These are phyloP conservation scores for Hylomyscus alleni DNA, from an alignment of 2,797 vertebrate genomes.

Conservation along the genomic window DNA sequence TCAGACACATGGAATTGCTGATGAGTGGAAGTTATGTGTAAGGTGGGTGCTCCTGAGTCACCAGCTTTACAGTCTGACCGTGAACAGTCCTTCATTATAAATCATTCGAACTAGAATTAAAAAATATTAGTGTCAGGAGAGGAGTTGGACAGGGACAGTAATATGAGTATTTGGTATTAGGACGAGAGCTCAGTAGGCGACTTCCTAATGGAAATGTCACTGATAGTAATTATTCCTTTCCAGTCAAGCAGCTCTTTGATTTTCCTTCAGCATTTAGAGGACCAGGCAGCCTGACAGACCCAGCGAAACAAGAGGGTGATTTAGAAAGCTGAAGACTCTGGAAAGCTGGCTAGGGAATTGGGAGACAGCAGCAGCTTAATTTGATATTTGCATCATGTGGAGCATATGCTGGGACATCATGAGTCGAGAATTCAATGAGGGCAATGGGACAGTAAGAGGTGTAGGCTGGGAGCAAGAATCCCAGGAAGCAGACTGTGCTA, in stretches of 20 bases:
- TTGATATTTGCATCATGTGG: conserved; percentile 56
- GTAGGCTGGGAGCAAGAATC: background rate
- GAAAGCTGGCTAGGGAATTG: conserved; percentile 58
- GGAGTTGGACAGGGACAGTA: conserved; percentile 71
- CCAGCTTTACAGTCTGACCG: conserved; percentile 41
- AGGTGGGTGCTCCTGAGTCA: conserved; percentile 10
- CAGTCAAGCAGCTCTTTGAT: conserved; percentile 82
- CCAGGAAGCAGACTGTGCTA: background rate
- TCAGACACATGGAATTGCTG: background rate
- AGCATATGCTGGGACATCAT: background rate
- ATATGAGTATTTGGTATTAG: conserved; percentile 83
- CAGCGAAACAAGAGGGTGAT: conserved; percentile 54
- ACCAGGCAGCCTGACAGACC: conserved; percentile 65
- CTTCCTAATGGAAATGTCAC: conserved; percentile 86
- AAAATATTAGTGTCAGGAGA: conserved; percentile 78
- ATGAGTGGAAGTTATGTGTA: background rate
- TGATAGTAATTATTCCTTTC: conserved; percentile 82
- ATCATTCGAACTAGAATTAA: conserved; percentile 79
- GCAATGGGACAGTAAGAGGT: background rate
- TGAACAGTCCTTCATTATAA: conserved; percentile 79
- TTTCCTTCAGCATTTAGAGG: conserved; percentile 71
- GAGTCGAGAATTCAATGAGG: background rate
- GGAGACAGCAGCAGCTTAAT: conserved; percentile 23
- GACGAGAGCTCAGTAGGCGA: conserved; percentile 81
- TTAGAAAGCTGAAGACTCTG: conserved; percentile 70